Base-by-base conservation (phyloP, 2,113 vertebrate species). In the Hucho hucho region DNA sequence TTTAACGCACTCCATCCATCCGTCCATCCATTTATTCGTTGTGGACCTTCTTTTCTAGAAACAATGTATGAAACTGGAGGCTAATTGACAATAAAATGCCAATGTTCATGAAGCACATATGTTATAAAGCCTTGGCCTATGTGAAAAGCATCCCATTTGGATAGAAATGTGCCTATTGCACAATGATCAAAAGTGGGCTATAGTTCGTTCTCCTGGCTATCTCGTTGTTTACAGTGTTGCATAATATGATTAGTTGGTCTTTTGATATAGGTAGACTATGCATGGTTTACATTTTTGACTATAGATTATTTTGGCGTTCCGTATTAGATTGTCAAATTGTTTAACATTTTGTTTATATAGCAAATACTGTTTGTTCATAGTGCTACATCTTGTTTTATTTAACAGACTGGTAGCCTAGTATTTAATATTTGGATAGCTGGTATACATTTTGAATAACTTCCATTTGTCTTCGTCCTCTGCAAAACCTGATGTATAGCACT, bases 21-120 rank as follows among this genome's bases (percentile, higher is more conserved):
- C 18, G 68, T 76, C 83, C 85, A 75, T 86, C 16, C 80, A 82
- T 78, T 81, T 79, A 85, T 92, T 85, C 49, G 80, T 75, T 76
- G 76, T 75, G 67, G 78, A 81, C 74, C 83, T 86, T 79, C 56
- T 75, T 66, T 70, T 72, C 46, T 58, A 75, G 76, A 75, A 69
- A 76, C 56, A 46, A 1, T 78, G 69, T 65, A 43, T 67, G 58
- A 1, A 22, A 61, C 58, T 22, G 4, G 6, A 24, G 58, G 5
- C 18, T 61, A 61, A 22, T 22, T n/a, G 18, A 24, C 58, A 61
- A 61, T 61, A 61, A 22, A 61, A 61, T n/a, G 6, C 24, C 6
- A 61, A 61, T n/a, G 20, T 61, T 24, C 18, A 22, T 61, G n/a
- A 61, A 16, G 58, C 16, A 61, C 9, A 61, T 22, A 61, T 61